Percentiles rank a stretch among this genome's conserved stretches.
phyloP scores from a whole-genome alignment of 2,888 invertebrate genomes.

The Odontocolon sp. region DNA sequence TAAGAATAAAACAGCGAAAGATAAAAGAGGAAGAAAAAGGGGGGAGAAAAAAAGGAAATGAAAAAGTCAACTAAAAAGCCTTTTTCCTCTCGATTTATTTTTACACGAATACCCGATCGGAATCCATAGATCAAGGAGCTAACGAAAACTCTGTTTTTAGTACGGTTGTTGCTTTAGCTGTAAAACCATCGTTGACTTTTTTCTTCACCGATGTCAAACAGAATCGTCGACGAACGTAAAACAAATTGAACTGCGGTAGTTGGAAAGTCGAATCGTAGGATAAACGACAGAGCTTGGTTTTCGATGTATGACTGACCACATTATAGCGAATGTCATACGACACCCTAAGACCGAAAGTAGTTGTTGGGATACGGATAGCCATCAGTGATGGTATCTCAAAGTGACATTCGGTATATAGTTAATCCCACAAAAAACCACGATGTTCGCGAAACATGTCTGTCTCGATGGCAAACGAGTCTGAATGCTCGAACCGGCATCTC shows the following conservation, averaged over 20 bases:
- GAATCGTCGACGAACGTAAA: neutral
- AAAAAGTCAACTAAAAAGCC: too few relatives aligned
- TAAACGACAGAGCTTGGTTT: too few relatives aligned
- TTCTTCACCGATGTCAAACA: neutral
- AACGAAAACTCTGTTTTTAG: neutral
- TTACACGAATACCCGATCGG: neutral
- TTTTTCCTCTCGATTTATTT: neutral
- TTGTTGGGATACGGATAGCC: too few relatives aligned
- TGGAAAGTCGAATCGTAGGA: too few relatives aligned
- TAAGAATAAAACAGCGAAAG: neutral
- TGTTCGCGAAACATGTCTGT: too few relatives aligned
- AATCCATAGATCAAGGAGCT: neutral
- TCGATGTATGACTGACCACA: too few relatives aligned
- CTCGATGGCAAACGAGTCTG: neutral
- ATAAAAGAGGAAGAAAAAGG: neutral
- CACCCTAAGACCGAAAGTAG: too few relatives aligned
- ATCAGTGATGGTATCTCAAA: too few relatives aligned
- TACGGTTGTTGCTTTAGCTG: conserved; percentile 10
- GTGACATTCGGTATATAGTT: too few relatives aligned
- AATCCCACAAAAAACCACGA: too few relatives aligned
- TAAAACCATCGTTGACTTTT: neutral
- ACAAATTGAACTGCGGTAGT: conserved; percentile 30
- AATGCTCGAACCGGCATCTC: neutral
- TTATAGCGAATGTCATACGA: too few relatives aligned
- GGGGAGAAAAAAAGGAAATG: neutral